Conservation (phyloP, 2,888 invertebrate genomes). For the Andrena camellia region DNA sequence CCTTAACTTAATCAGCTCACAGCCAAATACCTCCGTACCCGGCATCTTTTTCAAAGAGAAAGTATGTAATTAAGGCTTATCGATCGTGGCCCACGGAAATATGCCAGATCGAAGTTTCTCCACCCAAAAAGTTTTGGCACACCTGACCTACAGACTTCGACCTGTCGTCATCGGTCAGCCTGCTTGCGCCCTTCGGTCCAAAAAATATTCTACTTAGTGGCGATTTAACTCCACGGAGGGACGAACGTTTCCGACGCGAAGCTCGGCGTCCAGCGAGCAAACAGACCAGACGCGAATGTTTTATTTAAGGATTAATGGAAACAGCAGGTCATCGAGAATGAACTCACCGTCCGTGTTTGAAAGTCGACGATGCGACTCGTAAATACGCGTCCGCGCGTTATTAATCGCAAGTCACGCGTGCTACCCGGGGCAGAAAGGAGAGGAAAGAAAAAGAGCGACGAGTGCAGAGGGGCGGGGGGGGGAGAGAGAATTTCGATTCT, state of each 20-base stretch:
- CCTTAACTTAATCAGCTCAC: slow-evolving; percentile 9
- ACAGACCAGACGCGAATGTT: not conserved
- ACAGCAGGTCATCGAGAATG: not conserved
- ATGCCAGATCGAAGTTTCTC: not conserved
- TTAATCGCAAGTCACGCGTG: slow-evolving; percentile 68
- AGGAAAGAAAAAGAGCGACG: slow-evolving; percentile 13
- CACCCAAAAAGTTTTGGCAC: not conserved
- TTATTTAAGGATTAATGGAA: not conserved
- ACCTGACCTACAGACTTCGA: not conserved
- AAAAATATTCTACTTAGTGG: not conserved
- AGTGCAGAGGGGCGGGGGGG: slow-evolving; percentile 19
- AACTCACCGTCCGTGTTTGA: not conserved
- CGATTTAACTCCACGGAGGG: not conserved
- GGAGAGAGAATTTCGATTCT: slow-evolving; percentile 73
- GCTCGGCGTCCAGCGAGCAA: not conserved
- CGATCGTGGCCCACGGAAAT: not conserved
- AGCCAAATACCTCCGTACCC: not conserved
- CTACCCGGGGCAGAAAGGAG: not conserved
- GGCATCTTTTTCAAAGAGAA: slow-evolving; percentile 20
- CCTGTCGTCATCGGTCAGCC: not conserved
- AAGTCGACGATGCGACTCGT: slow-evolving; percentile 54
- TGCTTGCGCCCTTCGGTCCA: too few species aligned
- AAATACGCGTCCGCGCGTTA: slow-evolving; percentile 58
- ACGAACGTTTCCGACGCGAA: not conserved
- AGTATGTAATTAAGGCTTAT: slow-evolving; percentile 10